Base-by-base conservation (phyloP, 1,140 invertebrate genomes). In the Brachionus rotundiformis region DNA sequence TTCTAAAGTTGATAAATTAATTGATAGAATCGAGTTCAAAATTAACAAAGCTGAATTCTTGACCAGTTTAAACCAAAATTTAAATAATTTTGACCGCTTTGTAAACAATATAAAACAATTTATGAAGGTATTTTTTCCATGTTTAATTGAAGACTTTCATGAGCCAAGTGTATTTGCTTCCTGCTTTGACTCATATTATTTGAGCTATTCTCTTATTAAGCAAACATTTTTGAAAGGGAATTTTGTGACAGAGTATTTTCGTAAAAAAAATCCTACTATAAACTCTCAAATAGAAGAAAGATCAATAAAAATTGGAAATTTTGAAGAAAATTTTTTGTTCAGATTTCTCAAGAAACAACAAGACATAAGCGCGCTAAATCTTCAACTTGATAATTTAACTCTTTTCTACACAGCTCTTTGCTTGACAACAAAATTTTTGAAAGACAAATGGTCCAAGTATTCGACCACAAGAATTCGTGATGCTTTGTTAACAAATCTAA, bases 31-130 rank as follows among this genome's bases (percentile, higher is more conserved):
- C 1, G 29, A 68, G 19, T 68, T 68, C 19, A 68, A 36, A 68
- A n/a, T 36, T 10, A 68, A 2, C 33, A 16, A 36, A 16, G 19
- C 36, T 36, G 33, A 36, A 6, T 68, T 31, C 36, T 68, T 68
- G 31, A 19, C 27, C 19, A 68, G 63, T 16, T 19, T 33, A n/a
- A 68, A 68, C 23, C 31, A 33, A 36, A 68, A 29, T 29, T 33
- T 63, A 63, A 63, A 33, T 36, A 31, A 68, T 33, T 68, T 68
- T 36, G 63, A 68, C 29, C 29, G 63, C 5, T 68, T 68, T 8
- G 29, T 19, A 33, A 33, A 68, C 16, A 68, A 33, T 16, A 36
- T 68, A 0, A 68, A n/a, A 68, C 29, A 2, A 41, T 68, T 39
- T 8, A 68, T 19, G 31, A 68, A 68, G 19, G 63, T 68, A 16